Evolutionary conservation across 2,888 invertebrate species (phyloP).

Genomic region (Leptinotarsa peninsularis): DNA sequence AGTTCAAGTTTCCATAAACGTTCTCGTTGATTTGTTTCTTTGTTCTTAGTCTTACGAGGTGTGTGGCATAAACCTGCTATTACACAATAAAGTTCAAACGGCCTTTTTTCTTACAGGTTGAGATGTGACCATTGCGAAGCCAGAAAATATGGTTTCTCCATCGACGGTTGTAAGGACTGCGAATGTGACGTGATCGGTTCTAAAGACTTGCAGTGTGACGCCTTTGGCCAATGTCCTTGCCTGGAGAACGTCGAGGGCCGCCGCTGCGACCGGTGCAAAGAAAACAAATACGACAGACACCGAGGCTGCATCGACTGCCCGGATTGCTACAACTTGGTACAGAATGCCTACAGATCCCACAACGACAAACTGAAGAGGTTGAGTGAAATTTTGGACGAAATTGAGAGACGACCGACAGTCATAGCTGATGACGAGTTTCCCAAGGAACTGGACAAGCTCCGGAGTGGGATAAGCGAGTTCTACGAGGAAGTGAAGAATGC

Average conservation of each 20-base stretch:
- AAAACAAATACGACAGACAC: slow-evolving; percentile 94
- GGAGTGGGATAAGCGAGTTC: slow-evolving; percentile 80
- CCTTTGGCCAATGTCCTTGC: slow-evolving; percentile 88
- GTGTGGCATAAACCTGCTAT: no score
- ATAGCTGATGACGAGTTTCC: slow-evolving; percentile 94
- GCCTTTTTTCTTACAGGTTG: slow-evolving; percentile 64
- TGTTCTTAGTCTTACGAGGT: no score
- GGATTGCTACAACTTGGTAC: slow-evolving; percentile 94
- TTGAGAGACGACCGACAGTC: slow-evolving; percentile 91
- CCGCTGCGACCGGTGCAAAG: slow-evolving; percentile 95
- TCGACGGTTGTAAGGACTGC: slow-evolving; percentile 84
- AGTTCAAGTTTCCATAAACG: no score
- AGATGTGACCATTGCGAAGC: slow-evolving; percentile 84
- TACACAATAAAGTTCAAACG: background rate
- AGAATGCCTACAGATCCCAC: slow-evolving; percentile 85
- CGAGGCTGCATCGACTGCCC: slow-evolving; percentile 93
- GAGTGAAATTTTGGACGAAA: slow-evolving; percentile 82
- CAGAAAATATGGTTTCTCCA: slow-evolving; percentile 86
- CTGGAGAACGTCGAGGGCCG: slow-evolving; percentile 93
- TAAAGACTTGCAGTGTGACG: slow-evolving; percentile 88
- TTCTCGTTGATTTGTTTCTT: no score
- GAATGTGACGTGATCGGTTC: slow-evolving; percentile 93
- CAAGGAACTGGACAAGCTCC: slow-evolving; percentile 81
- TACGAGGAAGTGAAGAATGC: slow-evolving; percentile 80
- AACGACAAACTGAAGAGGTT: slow-evolving; percentile 80